A percentile compares a stretch with the other conserved stretches of the same genome.
Conservation (phyloP, 2,888 invertebrate genomes). For the Melanostoma scalare region DNA sequence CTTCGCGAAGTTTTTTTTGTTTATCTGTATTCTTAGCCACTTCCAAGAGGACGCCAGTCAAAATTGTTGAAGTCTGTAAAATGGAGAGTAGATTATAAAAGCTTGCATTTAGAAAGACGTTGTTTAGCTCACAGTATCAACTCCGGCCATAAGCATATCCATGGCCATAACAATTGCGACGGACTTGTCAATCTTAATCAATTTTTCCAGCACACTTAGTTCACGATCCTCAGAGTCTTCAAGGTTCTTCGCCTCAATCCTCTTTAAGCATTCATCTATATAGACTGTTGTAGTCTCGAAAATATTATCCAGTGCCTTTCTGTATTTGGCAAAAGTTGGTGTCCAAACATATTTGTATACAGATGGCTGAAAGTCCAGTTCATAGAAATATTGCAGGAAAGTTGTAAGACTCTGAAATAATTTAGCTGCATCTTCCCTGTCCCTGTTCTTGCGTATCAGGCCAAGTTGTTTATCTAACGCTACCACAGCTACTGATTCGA, state of each 20-base stretch:
- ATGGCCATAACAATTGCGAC: conserved; percentile 86
- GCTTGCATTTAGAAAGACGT: not conserved
- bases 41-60: conserved; percentile 84
- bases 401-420: conserved; percentile 47
- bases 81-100: not conserved
- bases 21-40: conserved; percentile 85
- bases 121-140: conserved; percentile 85
- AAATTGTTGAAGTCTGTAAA: conserved; percentile 80
- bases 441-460: conserved; percentile 73
- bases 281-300: conserved; percentile 78
- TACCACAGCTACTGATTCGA: conserved; percentile 83
- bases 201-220: conserved; percentile 84
- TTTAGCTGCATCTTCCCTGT: conserved; percentile 34
- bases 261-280: conserved; percentile 77
- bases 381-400: conserved; percentile 54
- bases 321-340: conserved; percentile 69
- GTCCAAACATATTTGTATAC: conserved; percentile 73
- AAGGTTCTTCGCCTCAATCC: conserved; percentile 71
- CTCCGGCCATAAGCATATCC: conserved; percentile 87
- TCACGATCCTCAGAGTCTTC: conserved; percentile 82
- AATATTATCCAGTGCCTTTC: conserved; percentile 74
- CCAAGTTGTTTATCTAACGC: conserved; percentile 80
- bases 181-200: conserved; percentile 84
- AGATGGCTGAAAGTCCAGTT: conserved; percentile 73
- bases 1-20: conserved; percentile 85